These are phyloP conservation scores for Indicator maculatus DNA, from an alignment of 2,113 vertebrate genomes.

Conservation along the genomic window DNA sequence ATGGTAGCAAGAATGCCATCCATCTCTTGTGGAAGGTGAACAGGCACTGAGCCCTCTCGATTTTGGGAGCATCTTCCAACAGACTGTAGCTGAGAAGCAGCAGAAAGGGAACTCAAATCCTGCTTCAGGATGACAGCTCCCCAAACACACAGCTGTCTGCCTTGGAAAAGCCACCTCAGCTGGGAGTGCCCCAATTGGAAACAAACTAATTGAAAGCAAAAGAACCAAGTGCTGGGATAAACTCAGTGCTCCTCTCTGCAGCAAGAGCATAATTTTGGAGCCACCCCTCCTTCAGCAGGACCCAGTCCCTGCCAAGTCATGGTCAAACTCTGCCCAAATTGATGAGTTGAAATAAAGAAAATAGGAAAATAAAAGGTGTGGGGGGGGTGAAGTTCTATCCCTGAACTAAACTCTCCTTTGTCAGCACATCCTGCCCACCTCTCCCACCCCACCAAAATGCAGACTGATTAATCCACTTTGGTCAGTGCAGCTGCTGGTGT, in stretches of 20 bases:
- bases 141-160: accelerated
- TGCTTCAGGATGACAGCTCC: neutral
- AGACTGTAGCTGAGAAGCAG: neutral
- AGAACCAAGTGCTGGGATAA: neutral
- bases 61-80: neutral
- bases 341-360: neutral
- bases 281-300: neutral
- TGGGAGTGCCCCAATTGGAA: accelerated
- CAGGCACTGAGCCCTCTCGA: neutral
- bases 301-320: neutral
- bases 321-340: neutral
- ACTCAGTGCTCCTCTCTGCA: neutral
- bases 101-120: neutral
- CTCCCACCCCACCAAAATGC: neutral
- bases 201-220: neutral
- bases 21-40: neutral
- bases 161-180: accelerated
- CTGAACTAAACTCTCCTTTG: neutral
- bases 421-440: neutral
- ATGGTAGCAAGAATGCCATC: neutral
- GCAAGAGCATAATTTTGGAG: neutral
- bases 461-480: neutral
- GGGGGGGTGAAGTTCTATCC: neutral
- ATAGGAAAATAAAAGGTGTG: no score
- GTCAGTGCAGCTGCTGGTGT: neutral